Conservation (phyloP, 2,888 invertebrate species). For the Congeria kusceri region DNA sequence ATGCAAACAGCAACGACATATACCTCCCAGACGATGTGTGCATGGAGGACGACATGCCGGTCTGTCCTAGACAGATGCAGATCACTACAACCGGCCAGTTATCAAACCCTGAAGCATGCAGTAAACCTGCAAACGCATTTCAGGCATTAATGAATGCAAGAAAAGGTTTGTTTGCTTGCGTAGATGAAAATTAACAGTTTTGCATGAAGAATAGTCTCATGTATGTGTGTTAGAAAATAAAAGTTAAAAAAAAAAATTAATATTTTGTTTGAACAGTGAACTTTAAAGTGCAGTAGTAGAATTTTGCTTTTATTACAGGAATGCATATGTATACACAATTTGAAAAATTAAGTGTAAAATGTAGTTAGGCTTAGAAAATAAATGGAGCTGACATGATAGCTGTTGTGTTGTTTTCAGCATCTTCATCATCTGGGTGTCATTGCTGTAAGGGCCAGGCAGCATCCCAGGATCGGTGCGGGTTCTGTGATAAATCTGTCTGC, state of each 20-base stretch:
- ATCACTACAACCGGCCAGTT: conserved; percentile 45
- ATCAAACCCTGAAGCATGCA: conserved; percentile 8
- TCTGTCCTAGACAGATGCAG: conserved; percentile 40
- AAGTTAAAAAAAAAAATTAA: too few species aligned
- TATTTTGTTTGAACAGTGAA: too few species aligned
- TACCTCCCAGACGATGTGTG: conserved; percentile 28
- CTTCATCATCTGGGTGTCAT: conserved; percentile 34
- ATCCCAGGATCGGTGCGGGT: conserved; percentile 64
- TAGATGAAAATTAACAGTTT: too few species aligned
- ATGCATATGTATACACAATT: too few species aligned
- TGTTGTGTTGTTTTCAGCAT: conserved; percentile 12
- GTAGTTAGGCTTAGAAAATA: not conserved
- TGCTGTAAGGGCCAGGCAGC: conserved; percentile 64
- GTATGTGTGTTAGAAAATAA: too few species aligned
- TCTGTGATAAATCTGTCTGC: conserved; percentile 70
- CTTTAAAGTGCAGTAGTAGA: too few species aligned
- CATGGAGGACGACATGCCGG: conserved; percentile 34
- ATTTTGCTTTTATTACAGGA: too few species aligned
- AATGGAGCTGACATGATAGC: not conserved
- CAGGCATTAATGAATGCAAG: conserved; percentile 45
- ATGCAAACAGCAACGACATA: conserved; percentile 68
- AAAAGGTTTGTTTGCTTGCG: conserved; percentile 21
- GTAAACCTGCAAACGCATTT: conserved; percentile 53
- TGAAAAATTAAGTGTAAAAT: not conserved
- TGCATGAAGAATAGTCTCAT: too few species aligned